Base-by-base conservation (phyloP, 2,113 vertebrate genomes). In the Vombatus ursinus region DNA sequence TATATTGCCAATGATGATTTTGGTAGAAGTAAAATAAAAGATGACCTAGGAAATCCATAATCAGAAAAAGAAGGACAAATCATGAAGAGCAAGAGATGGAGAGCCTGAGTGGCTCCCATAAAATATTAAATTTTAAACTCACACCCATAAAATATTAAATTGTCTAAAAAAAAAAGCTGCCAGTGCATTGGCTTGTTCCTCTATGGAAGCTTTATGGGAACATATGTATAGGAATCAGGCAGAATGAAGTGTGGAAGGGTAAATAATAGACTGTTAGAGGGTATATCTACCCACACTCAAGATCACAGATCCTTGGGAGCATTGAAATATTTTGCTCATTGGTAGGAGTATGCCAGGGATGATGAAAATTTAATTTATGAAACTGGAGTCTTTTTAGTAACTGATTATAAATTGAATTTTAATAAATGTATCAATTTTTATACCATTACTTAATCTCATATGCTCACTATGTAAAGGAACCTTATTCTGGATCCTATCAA, bases 401-500 rank as follows among this genome's bases (percentile, higher is more conserved):
- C 7, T 19, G 16, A 84, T 6, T 23, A 44, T 68, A 44, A 84
- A 6, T 84, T 84, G 68, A 84, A 44, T 84, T 44, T 84, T 84
- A 16, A 44, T 84, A 84, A 84, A 44, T 84, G 1, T 84, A 84
- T 84, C n/a, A 77, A 7, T n/a, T 84, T 23, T 84, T 84, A 84
- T 44, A 84, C 19, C 37, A 84, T 84, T 44, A 44, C 37, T 84
- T 44, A 44, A 44, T 84, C 37, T 8, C 12, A 0, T 1, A 44
- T 84, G n/a, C n/a, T 84, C 19, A 84, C 6, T 44, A 31, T 94
- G 96, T 97, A 77, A 91, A 93, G 52, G 28, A 96, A 52, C 5
- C 26, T 31, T 54, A 14, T 44, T 47, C 94, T 94, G 93, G 54
- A 94, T 92, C 57, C 26, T 95, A 96, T 95, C 50, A 95, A 91